Conservation (phyloP, 1,140 invertebrate genomes). For the Nephila pilipes region DNA sequence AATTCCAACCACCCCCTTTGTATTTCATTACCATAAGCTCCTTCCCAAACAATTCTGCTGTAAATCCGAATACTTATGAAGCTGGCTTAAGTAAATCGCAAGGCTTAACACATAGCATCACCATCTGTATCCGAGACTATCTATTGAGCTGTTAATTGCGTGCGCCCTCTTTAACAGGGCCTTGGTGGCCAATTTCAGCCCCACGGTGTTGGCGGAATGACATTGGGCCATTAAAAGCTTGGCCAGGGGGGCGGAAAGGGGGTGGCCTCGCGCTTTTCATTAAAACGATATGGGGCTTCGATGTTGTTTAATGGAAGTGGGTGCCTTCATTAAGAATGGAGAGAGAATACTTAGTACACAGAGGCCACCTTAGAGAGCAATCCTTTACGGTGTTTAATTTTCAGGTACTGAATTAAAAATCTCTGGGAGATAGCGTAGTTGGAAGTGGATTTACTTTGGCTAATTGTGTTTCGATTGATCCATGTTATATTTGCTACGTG, state of each 20-base stretch:
- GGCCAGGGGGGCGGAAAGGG: neutral
- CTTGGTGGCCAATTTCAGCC: constrained; percentile 30
- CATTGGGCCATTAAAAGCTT: neutral
- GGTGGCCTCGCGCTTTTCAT: neutral
- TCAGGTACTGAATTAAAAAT: constrained; percentile 24
- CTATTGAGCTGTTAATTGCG: constrained; percentile 34
- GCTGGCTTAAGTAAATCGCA: neutral
- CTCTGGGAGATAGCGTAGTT: neutral
- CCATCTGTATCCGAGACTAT: constrained; percentile 12
- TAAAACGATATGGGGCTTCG: neutral
- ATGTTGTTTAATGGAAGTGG: neutral
- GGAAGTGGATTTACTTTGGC: constrained; percentile 13
- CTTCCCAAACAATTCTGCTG: neutral
- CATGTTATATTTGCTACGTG: neutral
- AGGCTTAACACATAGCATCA: constrained; percentile 18
- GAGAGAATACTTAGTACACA: neutral
- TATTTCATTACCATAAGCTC: constrained; percentile 16
- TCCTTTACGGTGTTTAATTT: constrained; percentile 34
- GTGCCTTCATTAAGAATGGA: constrained; percentile 22
- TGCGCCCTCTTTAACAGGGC: constrained; percentile 12
- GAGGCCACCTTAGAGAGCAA: neutral
- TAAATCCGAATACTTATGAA: neutral
- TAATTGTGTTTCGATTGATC: constrained; percentile 3
- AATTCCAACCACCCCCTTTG: neutral
- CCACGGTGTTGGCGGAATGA: neutral